Conservation (phyloP, 2,797 vertebrate genomes). For the Typhlichthys eigenmanni region DNA sequence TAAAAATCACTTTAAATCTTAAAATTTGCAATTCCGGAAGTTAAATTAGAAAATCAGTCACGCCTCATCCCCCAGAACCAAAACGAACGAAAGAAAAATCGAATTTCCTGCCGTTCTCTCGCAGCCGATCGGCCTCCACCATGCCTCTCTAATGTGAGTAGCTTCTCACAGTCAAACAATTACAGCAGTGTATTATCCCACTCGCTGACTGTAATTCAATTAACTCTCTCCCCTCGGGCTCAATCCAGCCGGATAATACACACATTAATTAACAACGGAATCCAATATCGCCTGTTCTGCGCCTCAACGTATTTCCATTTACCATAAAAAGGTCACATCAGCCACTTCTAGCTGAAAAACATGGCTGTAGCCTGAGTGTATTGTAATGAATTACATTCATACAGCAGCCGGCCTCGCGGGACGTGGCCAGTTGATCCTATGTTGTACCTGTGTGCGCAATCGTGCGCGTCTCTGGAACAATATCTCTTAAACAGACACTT, state of each 20-base stretch:
- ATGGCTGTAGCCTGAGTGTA: conserved; percentile 59
- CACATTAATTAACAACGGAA: conserved; percentile 79
- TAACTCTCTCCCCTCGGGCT: conserved; percentile 70
- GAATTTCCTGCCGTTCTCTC: conserved; percentile 59
- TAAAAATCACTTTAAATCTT: conserved; percentile 1
- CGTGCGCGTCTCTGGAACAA: too few relatives aligned
- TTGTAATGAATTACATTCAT: conserved; percentile 61
- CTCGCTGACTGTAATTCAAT: conserved; percentile 78
- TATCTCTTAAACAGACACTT: too few relatives aligned
- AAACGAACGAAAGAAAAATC: conserved; percentile 25
- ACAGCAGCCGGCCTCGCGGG: conserved; percentile 30
- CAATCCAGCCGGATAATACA: conserved; percentile 74
- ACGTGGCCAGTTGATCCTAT: not conserved
- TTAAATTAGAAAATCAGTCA: conserved; percentile 61
- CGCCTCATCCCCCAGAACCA: conserved; percentile 54
- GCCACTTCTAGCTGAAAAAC: conserved; percentile 67
- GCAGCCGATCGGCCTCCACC: conserved; percentile 57
- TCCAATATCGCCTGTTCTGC: conserved; percentile 76
- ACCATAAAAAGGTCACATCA: conserved; percentile 73
- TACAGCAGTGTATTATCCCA: conserved; percentile 75
- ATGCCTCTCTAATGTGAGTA: conserved; percentile 60
- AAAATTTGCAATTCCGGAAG: conserved; percentile 26
- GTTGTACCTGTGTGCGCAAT: too few relatives aligned
- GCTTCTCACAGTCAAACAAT: conserved; percentile 72
- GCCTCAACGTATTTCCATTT: conserved; percentile 77